A percentile compares a stretch with the other conserved stretches of the same genome.
Conservation (phyloP, 2,797 vertebrate genomes). For the Sebastes hubbsi region DNA sequence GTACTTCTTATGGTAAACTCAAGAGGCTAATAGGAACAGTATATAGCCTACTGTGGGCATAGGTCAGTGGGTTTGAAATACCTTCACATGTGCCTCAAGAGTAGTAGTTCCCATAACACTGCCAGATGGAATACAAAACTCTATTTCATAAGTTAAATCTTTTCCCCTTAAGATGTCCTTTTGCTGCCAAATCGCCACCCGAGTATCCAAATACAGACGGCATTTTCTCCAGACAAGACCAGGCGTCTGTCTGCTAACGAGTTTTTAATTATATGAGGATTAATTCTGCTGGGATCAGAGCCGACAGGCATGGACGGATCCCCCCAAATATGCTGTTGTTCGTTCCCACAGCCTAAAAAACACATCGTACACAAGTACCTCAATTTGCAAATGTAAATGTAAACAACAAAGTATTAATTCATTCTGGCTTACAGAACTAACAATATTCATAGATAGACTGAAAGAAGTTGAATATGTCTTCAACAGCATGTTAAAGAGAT, state of each 20-base stretch:
- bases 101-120: background rate
- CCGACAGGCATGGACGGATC: constrained; percentile 25
- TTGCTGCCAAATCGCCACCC: constrained; percentile 31
- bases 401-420: constrained; percentile 5
- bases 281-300: constrained; percentile 63
- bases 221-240: constrained; percentile 44
- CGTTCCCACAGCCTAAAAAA: constrained; percentile 9
- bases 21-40: background rate
- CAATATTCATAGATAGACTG: background rate
- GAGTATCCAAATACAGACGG: constrained; percentile 31
- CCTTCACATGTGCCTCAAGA: background rate
- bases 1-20: background rate
- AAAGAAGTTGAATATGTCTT: background rate
- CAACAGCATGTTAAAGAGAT: background rate
- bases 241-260: constrained; percentile 46
- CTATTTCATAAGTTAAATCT: background rate
- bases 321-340: constrained; percentile 34
- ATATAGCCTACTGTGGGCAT: background rate
- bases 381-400: constrained; percentile 13
- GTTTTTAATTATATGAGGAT: constrained; percentile 66
- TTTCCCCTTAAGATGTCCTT: constrained; percentile 3
- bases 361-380: background rate
- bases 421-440: background rate
- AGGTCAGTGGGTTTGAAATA: background rate
- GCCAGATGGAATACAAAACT: background rate